Evolutionary conservation across 2,113 vertebrate genomes (phyloP), one percentile per base, ranked within the genome.

Genomic region (Monopterus albus): DNA sequence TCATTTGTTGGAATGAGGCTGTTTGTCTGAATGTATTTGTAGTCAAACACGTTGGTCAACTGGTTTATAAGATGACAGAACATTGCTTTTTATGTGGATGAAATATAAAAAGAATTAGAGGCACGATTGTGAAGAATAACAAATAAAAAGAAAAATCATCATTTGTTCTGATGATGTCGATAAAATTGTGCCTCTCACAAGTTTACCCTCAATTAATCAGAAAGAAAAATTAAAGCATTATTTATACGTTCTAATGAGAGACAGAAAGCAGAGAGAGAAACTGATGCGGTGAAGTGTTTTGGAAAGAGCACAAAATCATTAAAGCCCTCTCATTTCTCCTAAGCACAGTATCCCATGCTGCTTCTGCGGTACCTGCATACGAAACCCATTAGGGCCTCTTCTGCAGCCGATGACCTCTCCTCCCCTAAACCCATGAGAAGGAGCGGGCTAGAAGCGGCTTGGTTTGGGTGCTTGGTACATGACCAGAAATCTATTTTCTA

Each of bases 401-500:
- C 81, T 89, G 60, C 71, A 78, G 74, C 57, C 40, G 13, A 56
- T 88, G 82, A 88, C 86, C 89, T 83, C 87, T 75, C 69, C 60
- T 72, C 75, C 72, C 72, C 77, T 47, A 50, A 84, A 75, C 66
- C 74, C 85, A 88, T 81, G 91, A 92, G 89, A 88, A 84, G 81
- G 62, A 84, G 82, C 73, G 72, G 76, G 88, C 63, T 87, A 61
- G 79, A 87, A 91, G 78, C 62, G 66, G 89, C 82, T 91, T 79
- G 70, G 59, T 88, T 79, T 82, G 86, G 81, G 89, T 66, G 87
- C 87, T 70, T 84, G 82, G 78, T 90, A 79, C 79, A 74, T 58
- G 66, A 88, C 67, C 82, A 86, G 13, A 81, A 71, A 78, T 90
- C 89, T 93, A 92, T 92, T 94, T 93, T 92, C 89, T 90, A 92